These are phyloP conservation scores for Pimpla rufipes DNA, from an alignment of 2,888 invertebrate species.

Conservation along the genomic window DNA sequence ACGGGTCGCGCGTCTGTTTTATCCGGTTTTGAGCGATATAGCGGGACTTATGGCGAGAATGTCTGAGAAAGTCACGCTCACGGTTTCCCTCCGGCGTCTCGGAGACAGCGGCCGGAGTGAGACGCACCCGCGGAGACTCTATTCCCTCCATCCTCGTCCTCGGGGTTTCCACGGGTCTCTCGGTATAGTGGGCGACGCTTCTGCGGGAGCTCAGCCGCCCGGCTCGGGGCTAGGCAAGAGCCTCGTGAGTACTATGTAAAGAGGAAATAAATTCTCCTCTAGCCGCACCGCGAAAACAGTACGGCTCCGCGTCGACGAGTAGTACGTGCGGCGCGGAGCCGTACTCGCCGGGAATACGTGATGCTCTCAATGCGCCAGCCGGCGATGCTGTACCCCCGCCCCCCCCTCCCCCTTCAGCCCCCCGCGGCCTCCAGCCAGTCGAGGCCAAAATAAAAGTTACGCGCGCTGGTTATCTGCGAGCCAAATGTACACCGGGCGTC, in stretches of 20 bases:
- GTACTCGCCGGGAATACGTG: conserved; percentile 57
- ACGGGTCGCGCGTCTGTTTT: conserved; percentile 15
- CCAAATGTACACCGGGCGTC: conserved; percentile 26
- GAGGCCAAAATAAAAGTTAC: conserved; percentile 44
- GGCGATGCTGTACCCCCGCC: neutral
- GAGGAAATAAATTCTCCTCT: conserved; percentile 58
- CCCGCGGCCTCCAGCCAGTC: neutral
- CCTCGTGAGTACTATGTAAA: conserved; percentile 58
- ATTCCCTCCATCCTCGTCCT: conserved; percentile 26
- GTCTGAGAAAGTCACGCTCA: conserved; percentile 48
- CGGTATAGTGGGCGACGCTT: neutral
- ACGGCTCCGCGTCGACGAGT: conserved; percentile 51
- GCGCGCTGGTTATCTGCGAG: conserved; percentile 27
- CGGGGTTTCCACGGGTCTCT: conserved; percentile 15
- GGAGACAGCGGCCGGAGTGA: neutral
- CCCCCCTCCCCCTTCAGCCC: neutral
- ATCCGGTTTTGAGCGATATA: conserved; percentile 24
- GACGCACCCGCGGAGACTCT: neutral
- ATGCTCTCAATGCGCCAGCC: conserved; percentile 34
- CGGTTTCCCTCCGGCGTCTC: conserved; percentile 8
- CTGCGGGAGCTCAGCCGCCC: conserved; percentile 16
- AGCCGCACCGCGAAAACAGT: conserved; percentile 49
- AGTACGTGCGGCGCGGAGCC: conserved; percentile 45
- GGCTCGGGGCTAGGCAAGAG: conserved; percentile 20
- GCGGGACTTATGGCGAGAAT: conserved; percentile 15